Conservation (phyloP, 2,113 vertebrate species). For the Megaceryle maxima region DNA sequence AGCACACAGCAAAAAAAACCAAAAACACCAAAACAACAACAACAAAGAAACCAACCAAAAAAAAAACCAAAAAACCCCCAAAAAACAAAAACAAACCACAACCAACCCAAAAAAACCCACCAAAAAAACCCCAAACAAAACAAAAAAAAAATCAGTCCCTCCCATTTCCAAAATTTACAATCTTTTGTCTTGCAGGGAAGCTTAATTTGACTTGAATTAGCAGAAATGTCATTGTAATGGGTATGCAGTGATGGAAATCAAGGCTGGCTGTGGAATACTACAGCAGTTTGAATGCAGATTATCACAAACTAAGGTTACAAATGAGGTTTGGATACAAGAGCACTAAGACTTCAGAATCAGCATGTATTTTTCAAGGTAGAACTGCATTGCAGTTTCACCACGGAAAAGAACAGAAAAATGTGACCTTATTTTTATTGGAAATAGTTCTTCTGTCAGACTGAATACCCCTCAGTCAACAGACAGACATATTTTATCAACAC, state of each 20-base stretch:
- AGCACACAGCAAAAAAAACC: neutral
- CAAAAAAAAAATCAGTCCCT: neutral
- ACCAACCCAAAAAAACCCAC: too few species aligned
- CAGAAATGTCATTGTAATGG: constrained; percentile 8
- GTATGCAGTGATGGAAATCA: neutral
- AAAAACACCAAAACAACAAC: too few species aligned
- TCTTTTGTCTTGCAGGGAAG: neutral
- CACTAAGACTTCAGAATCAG: neutral
- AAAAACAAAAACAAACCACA: too few species aligned
- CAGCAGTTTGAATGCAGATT: neutral
- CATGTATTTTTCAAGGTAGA: constrained; percentile 23
- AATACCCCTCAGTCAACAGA: neutral
- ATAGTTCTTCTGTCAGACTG: neutral
- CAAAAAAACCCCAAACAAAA: neutral
- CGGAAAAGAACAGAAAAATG: neutral
- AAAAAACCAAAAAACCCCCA: too few species aligned
- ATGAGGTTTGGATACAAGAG: neutral
- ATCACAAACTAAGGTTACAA: neutral
- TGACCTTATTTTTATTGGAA: neutral
- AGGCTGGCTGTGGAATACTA: neutral
- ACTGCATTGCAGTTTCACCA: constrained; percentile 34
- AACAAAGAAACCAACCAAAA: too few species aligned
- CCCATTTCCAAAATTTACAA: neutral
- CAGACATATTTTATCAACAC: neutral
- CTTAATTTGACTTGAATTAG: constrained; percentile 8